A percentile compares a stretch with the other conserved stretches of the same genome.
Conservation (phyloP, 2,113 vertebrate species). For the Pseudopipra pipra region DNA sequence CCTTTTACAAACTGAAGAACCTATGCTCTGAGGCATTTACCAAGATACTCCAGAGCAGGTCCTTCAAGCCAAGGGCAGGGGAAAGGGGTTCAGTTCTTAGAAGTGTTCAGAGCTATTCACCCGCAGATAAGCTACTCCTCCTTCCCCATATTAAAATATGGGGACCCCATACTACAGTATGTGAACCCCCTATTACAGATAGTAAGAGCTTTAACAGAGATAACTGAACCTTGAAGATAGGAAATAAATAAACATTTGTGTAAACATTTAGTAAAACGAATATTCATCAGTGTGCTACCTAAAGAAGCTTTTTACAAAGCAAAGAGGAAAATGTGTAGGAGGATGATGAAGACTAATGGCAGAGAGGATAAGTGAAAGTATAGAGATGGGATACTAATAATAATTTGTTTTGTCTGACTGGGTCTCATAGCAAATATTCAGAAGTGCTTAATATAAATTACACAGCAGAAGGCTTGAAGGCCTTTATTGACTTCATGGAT, state of each 20-base stretch:
- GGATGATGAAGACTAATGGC: background rate
- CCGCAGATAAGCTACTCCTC: background rate
- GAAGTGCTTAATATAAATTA: background rate
- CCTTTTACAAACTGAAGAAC: background rate
- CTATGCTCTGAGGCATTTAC: background rate
- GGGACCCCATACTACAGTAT: background rate
- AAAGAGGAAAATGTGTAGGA: background rate
- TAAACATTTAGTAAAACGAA: background rate
- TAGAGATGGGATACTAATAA: background rate
- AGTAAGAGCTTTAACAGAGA: background rate
- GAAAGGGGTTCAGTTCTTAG: background rate
- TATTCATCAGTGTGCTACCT: background rate
- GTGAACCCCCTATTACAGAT: background rate
- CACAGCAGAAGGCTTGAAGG: background rate
- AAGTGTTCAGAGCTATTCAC: background rate
- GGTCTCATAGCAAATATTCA: background rate
- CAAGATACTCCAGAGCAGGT: background rate
- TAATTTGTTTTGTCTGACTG: background rate
- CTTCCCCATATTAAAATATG: background rate
- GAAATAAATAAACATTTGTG: background rate
- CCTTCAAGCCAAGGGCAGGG: background rate
- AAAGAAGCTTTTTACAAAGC: background rate
- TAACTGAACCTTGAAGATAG: background rate
- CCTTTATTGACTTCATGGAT: background rate
- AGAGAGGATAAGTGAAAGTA: background rate